Percentiles rank a stretch among this genome's conserved stretches.
Conservation (phyloP, 2,888 invertebrate genomes). For the Mylabris sibirica region DNA sequence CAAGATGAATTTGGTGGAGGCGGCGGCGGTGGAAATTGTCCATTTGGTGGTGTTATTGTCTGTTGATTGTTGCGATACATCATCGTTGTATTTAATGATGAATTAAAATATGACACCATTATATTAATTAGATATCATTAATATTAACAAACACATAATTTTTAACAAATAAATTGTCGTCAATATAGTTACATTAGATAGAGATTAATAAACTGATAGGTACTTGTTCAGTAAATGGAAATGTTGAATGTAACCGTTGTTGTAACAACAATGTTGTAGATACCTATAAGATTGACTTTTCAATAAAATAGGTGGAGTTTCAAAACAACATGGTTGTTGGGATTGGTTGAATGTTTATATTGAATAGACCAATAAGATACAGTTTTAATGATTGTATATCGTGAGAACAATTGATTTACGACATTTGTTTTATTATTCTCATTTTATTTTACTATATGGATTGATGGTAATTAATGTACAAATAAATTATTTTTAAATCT, state of each 20-base stretch:
- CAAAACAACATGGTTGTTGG: not conserved
- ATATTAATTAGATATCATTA: not conserved
- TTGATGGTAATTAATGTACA: too few relatives aligned
- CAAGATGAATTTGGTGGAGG: not conserved
- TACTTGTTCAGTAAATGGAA: too few relatives aligned
- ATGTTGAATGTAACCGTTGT: too few relatives aligned
- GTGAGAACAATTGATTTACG: not conserved
- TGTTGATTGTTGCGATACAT: not conserved
- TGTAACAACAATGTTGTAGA: not conserved
- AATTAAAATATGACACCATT: conserved; percentile 2
- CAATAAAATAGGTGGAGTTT: not conserved
- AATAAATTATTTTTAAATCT: too few relatives aligned
- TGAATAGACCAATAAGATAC: not conserved
- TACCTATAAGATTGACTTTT: not conserved
- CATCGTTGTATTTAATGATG: not conserved
- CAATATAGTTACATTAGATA: too few relatives aligned
- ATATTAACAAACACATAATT: not conserved
- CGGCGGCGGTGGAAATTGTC: not conserved
- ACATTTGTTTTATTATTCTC: not conserved
- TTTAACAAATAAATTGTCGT: too few relatives aligned
- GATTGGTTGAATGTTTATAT: not conserved
- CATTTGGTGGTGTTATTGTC: not conserved
- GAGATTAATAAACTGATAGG: too few relatives aligned
- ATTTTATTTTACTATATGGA: not conserved
- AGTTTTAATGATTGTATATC: not conserved